Conservation (phyloP, 2,888 invertebrate species). For the Drosophila mettleri region DNA sequence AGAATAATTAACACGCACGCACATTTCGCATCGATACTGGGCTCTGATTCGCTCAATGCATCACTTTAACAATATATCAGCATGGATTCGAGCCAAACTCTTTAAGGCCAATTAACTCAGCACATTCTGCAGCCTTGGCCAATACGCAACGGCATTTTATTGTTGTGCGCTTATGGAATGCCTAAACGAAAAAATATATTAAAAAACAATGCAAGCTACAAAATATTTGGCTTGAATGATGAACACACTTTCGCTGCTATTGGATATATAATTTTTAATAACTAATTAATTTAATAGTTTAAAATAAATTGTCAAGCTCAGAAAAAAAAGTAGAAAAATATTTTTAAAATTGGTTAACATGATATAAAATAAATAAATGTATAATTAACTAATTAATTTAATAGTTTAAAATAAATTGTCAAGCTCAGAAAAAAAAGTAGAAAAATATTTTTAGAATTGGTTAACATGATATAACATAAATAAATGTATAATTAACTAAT, state of each 20-base stretch:
- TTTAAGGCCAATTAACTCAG: conserved; percentile 58
- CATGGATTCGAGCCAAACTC: conserved; percentile 33
- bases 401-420: too few species aligned
- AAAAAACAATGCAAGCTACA: conserved; percentile 6
- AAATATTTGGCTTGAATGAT: background rate
- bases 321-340: too few species aligned
- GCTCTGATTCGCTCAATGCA: conserved; percentile 23
- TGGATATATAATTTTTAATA: too few species aligned
- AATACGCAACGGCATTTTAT: conserved; percentile 53
- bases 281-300: too few species aligned
- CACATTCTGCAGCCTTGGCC: conserved; percentile 53
- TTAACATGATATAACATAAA: too few species aligned
- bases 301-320: too few species aligned
- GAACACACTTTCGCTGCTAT: background rate
- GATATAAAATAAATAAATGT: too few species aligned
- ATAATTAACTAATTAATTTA: too few species aligned
- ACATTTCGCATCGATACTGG: conserved; percentile 11
- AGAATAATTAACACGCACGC: conserved; percentile 7
- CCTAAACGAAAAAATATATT: conserved; percentile 36
- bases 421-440: too few species aligned
- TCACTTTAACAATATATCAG: conserved; percentile 22
- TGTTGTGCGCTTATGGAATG: conserved; percentile 66
- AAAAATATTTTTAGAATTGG: too few species aligned
- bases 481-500: too few species aligned
- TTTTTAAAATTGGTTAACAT: too few species aligned